Evolutionary conservation across 2,113 vertebrate species (phyloP), one percentile per base, ranked within the genome.

Genomic region (Tonatia bakeri): DNA sequence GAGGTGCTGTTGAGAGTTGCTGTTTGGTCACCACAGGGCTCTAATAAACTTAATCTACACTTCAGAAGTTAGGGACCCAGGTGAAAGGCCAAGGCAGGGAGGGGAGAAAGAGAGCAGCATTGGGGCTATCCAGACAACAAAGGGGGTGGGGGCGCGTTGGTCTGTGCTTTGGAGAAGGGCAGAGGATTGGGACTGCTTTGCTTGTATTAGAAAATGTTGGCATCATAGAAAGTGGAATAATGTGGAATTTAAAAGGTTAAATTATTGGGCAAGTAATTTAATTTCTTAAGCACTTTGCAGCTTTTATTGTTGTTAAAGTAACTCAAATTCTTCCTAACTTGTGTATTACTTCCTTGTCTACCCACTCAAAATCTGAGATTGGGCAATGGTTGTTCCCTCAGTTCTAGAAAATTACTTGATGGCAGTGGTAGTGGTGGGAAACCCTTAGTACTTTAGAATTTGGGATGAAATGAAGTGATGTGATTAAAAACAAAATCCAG

Each of bases 151-250:
- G 20, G 54, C 50, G 7, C 54, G 19, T 11, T 65, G 20, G 28
- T 24, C 17, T 54, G 19, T 5, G 45, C 28, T 89, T 89, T 72
- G 65, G 31, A 79, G 67, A 79, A 92, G 24, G 17, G 33, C 33
- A 1, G 75, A 65, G 56, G 67, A 9, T 76, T 43, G 45, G 50
- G 56, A 16, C 11, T 43, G 14, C 40, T 94, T 84, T 45, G n/a
- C 75, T 94, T 94, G 11, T 77, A 17, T 94, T 84, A 85, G 83
- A 90, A 79, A 95, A 95, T 67, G 19, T 45, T 61, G 67, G 52
- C 45, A 28, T 59, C 38, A n/a, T 72, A 92, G n/a, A 84, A 87
- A 81, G 15, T 28, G 56, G 75, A 59, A 87, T 89, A 70, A 83
- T 84, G 20, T 22, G 52, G 72, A 69, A 85, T 92, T 90, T 89